Conservation (phyloP, 2,113 vertebrate species). For the Pungitius pungitius region DNA sequence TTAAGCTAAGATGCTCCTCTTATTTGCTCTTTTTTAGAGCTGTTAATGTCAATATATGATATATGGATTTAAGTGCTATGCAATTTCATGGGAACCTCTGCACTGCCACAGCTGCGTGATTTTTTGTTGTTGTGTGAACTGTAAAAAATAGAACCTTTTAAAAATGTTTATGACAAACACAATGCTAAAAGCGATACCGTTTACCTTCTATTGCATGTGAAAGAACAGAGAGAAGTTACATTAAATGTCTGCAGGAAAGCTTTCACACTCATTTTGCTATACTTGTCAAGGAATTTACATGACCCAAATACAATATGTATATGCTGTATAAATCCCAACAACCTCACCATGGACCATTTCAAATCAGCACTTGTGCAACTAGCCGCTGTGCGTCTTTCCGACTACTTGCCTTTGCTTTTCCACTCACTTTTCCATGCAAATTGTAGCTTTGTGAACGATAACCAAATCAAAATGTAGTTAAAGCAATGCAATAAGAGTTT, state of each 20-base stretch:
- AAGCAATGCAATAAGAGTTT: constrained; percentile 9
- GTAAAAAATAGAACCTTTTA: constrained; percentile 39
- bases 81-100: constrained; percentile 16
- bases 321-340: constrained; percentile 31
- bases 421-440: constrained; percentile 6
- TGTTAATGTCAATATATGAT: constrained; percentile 1
- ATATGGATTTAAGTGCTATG: not conserved
- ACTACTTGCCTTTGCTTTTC: constrained; percentile 31
- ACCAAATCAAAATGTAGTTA: constrained; percentile 42
- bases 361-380: constrained; percentile 18
- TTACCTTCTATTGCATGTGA: constrained; percentile 15
- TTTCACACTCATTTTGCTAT: constrained; percentile 37
- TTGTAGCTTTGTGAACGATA: constrained; percentile 22
- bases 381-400: constrained; percentile 1
- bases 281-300: constrained; percentile 44
- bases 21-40: not conserved
- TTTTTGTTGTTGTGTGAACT: constrained; percentile 13
- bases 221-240: constrained; percentile 40
- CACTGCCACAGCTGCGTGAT: constrained; percentile 16
- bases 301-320: constrained; percentile 48
- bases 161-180: constrained; percentile 24
- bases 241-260: constrained; percentile 54
- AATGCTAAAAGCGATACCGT: constrained; percentile 40
- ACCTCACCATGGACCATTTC: not conserved
- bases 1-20: constrained; percentile 20